Evolutionary conservation across 1,140 invertebrate species (phyloP).

Genomic region (Drosophila sucinea): DNA sequence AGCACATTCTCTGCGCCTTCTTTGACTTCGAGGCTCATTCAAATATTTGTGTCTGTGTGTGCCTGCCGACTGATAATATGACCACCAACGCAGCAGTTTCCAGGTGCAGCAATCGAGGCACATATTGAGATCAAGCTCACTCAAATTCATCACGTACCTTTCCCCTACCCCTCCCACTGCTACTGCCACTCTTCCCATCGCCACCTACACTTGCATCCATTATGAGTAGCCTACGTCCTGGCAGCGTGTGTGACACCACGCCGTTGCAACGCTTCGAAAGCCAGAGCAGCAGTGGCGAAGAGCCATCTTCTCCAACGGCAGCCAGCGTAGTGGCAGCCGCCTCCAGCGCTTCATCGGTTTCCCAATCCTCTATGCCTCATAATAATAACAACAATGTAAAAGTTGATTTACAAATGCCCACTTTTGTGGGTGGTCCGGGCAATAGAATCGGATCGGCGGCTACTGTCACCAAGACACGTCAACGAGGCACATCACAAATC

Average conservation of each 20-base stretch:
- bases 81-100: constrained; percentile 47
- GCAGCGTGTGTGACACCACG: constrained; percentile 70
- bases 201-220: constrained; percentile 6
- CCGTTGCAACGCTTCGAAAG: constrained; percentile 74
- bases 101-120: constrained; percentile 58
- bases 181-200: not conserved
- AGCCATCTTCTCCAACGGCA: constrained; percentile 70
- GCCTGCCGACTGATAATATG: constrained; percentile 51
- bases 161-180: not conserved
- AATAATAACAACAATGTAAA: constrained; percentile 74
- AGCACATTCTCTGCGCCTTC: constrained; percentile 44
- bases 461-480: constrained; percentile 20
- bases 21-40: constrained; percentile 32
- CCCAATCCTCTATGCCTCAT: constrained; percentile 10
- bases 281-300: constrained; percentile 71
- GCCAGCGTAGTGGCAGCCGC: constrained; percentile 57
- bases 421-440: constrained; percentile 35
- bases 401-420: constrained; percentile 66
- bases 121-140: constrained; percentile 7
- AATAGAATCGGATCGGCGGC: constrained; percentile 16
- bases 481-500: constrained; percentile 52
- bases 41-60: constrained; percentile 66
- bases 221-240: constrained; percentile 71
- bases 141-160: not conserved
- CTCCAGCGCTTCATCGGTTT: constrained; percentile 17